Percentiles rank a stretch among this genome's conserved stretches.
Conservation (phyloP, 2,888 invertebrate species). For the Eudemis profundana region DNA sequence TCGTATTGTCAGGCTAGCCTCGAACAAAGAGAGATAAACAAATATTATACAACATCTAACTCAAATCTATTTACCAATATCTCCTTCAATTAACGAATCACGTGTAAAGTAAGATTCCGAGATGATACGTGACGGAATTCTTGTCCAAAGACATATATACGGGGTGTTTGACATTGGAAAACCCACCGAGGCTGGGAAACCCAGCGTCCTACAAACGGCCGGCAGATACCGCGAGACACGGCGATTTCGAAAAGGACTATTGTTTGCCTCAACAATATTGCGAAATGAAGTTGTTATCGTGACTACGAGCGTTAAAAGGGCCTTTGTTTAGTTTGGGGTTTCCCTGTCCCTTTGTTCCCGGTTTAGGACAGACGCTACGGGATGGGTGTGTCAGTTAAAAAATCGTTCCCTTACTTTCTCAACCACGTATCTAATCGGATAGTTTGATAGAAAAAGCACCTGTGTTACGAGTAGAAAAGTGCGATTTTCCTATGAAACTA, state of each 20-base stretch:
- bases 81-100: not conserved
- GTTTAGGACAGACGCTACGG: too few relatives aligned
- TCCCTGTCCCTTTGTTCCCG: conserved; percentile 15
- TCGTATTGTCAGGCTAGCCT: not conserved
- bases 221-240: conserved; percentile 11
- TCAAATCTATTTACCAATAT: not conserved
- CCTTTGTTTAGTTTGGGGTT: conserved; percentile 26
- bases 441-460: too few relatives aligned
- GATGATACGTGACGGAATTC: conserved; percentile 34
- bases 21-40: conserved; percentile 9
- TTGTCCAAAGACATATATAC: conserved; percentile 32
- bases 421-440: too few relatives aligned
- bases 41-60: not conserved
- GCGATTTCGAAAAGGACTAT: conserved; percentile 16
- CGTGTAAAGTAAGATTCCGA: not conserved
- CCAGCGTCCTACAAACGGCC: conserved; percentile 41
- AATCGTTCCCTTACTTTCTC: too few relatives aligned
- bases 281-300: conserved; percentile 8
- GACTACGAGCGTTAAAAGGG: conserved; percentile 2
- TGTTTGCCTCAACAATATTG: conserved; percentile 31
- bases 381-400: too few relatives aligned
- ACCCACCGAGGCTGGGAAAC: conserved; percentile 43
- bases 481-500: too few relatives aligned
- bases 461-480: too few relatives aligned
- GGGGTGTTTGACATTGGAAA: conserved; percentile 44